These are phyloP conservation scores for Cryptoleucopteryx plumbea DNA, from an alignment of 2,113 vertebrate genomes.

Conservation along the genomic window DNA sequence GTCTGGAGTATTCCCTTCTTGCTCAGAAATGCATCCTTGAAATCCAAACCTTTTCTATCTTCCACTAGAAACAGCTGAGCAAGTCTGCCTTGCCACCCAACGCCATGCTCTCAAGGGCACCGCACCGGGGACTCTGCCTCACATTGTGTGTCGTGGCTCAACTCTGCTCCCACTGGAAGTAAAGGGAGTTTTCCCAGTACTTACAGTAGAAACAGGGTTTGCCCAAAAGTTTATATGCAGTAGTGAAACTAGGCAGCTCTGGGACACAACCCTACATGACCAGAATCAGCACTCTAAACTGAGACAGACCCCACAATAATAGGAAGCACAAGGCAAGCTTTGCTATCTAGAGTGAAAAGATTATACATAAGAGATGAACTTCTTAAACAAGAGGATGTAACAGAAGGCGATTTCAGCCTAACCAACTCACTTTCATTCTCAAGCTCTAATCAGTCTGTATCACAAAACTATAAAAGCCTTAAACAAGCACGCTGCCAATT, in stretches of 20 bases:
- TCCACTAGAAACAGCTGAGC: not conserved
- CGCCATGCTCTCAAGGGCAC: not conserved
- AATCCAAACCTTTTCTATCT: not conserved
- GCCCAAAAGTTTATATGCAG: not conserved
- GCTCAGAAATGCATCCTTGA: not conserved
- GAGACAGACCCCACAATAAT: not conserved
- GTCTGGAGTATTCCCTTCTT: not conserved
- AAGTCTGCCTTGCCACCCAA: not conserved
- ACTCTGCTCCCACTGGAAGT: not conserved
- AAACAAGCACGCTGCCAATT: not conserved
- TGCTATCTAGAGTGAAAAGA: not conserved
- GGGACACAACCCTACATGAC: not conserved
- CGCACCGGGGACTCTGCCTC: not conserved
- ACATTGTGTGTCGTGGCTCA: not conserved
- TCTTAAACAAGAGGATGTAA: not conserved
- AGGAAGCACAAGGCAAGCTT: not conserved
- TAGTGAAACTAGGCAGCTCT: not conserved
- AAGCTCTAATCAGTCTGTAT: not conserved
- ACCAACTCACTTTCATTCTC: not conserved
- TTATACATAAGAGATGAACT: not conserved
- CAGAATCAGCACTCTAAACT: not conserved
- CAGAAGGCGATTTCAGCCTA: not conserved
- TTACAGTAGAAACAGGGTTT: not conserved
- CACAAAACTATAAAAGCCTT: not conserved
- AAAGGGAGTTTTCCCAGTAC: not conserved